Base-by-base conservation (phyloP, 2,113 vertebrate species). In the Leiothrix lutea region DNA sequence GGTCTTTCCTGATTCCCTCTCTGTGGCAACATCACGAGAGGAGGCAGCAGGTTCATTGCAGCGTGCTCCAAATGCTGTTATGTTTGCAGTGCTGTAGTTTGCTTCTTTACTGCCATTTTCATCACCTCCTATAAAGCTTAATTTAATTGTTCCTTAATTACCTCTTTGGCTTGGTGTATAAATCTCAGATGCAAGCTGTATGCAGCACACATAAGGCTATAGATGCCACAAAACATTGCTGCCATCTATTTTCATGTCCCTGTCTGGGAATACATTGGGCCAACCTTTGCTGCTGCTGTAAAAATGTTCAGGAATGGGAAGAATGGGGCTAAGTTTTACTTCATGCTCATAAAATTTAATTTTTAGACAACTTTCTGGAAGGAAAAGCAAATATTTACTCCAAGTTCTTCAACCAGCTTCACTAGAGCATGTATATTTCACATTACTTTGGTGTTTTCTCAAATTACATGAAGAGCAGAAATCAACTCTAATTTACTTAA, bases 91-190 rank as follows among this genome's bases (percentile, higher is more conserved):
- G 54, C 45, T 80, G 62, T 51, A 73, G 48, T 92, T 93, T 82
- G 15, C 51, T 64, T 14, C 67, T 86, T 96, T 91, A 86, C 31
- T 88, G 72, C 60, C 51, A 33, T 56, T 84, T 94, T 94, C 77
- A 74, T 91, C 9, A 6, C 80, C 50, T 87, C 65, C 83, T 84
- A 48, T 88, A 84, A 87, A 84, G 77, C 60, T 84, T 86, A 84
- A 86, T 95, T 95, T 95, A 95, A 94, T 94, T 89, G 57, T 81
- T 89, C 36, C 86, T 93, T 92, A 94, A 84, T 90, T 94, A 88
- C 75, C 38, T 78, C 38, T 92, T 94, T 94, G 56, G 35, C 50
- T 95, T 66, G 85, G 29, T 3, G 0, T 74, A 22, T 92, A 75
- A 74, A 89, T 96, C 72, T 96, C 69, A 35, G 64, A 36, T 0